Percentiles rank a stretch among this genome's conserved stretches.
These are phyloP conservation scores for Clarias magur DNA, from an alignment of 2,113 vertebrate species.

Conservation along the genomic window DNA sequence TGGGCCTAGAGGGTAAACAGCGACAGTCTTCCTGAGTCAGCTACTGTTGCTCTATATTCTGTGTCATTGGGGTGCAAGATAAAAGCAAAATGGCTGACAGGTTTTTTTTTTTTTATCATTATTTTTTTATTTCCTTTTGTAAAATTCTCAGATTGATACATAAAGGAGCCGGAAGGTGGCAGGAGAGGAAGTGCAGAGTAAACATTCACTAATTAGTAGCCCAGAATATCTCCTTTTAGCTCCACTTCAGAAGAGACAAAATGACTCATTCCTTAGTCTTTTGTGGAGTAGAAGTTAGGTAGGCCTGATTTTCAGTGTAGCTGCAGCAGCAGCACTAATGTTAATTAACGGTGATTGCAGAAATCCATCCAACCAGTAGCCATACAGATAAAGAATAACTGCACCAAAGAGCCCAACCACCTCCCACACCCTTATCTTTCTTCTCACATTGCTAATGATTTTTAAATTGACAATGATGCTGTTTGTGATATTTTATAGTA, in stretches of 20 bases:
- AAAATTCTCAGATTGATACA: slow-evolving; percentile 47
- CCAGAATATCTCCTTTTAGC: slow-evolving; percentile 70
- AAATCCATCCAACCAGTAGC: slow-evolving; percentile 58
- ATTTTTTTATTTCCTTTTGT: slow-evolving; percentile 22
- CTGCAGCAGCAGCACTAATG: slow-evolving; percentile 64
- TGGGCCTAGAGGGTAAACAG: slow-evolving; percentile 2
- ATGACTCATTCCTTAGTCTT: slow-evolving; percentile 31
- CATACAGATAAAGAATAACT: slow-evolving; percentile 62
- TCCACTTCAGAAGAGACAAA: slow-evolving; percentile 62
- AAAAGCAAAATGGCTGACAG: slow-evolving; percentile 39
- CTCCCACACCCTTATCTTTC: slow-evolving; percentile 23
- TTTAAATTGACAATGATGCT: background rate
- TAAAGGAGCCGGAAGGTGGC: slow-evolving; percentile 37
- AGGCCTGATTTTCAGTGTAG: slow-evolving; percentile 36
- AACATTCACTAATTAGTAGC: slow-evolving; percentile 74
- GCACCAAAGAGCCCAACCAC: slow-evolving; percentile 46
- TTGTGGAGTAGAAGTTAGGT: slow-evolving; percentile 55
- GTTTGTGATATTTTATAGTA: background rate
- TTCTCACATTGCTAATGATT: background rate
- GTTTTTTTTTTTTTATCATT: slow-evolving; percentile 10
- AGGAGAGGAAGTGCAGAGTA: slow-evolving; percentile 62
- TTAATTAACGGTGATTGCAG: slow-evolving; percentile 72
- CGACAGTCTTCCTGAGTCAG: slow-evolving; percentile 4
- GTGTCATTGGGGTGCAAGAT: slow-evolving; percentile 28
- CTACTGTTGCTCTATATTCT: slow-evolving; percentile 23